Evolutionary conservation across 2,113 vertebrate genomes (phyloP).

Genomic region (Laticauda colubrina): DNA sequence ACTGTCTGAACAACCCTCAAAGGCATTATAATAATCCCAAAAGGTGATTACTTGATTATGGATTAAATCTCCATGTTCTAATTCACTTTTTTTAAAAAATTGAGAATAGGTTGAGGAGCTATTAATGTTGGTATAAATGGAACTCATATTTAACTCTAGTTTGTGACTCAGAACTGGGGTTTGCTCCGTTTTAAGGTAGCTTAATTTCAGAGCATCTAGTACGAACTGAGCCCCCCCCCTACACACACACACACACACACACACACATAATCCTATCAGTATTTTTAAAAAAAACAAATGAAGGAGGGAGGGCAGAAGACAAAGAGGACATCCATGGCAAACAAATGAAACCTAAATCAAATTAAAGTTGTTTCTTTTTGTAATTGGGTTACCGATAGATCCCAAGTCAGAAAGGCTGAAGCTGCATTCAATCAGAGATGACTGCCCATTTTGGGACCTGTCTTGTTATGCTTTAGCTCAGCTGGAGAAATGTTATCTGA

Average conservation of each 20-base stretch:
- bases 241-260: not conserved
- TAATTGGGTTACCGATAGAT: not conserved
- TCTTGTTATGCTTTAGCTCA: conserved; percentile 2
- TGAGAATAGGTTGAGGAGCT: not conserved
- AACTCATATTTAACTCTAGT: not conserved
- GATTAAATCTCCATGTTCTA: not conserved
- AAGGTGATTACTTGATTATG: not conserved
- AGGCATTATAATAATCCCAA: not conserved
- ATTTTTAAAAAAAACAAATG: not conserved
- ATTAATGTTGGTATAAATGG: not conserved
- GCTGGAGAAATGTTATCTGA: conserved; percentile 9
- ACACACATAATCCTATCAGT: not conserved
- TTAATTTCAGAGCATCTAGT: not conserved
- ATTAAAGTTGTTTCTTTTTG: not conserved
- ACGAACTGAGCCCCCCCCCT: not conserved
- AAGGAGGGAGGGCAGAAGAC: not conserved
- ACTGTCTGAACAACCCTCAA: not conserved
- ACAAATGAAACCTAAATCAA: not conserved
- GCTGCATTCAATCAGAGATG: not conserved
- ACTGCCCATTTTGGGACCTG: conserved; percentile 3
- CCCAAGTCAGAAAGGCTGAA: not conserved
- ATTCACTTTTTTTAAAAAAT: not conserved
- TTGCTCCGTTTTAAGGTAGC: not conserved
- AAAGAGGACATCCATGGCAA: not conserved
- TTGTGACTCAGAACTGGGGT: not conserved